Conservation (phyloP, 2,888 invertebrate genomes). For the Drosophila cognata region DNA sequence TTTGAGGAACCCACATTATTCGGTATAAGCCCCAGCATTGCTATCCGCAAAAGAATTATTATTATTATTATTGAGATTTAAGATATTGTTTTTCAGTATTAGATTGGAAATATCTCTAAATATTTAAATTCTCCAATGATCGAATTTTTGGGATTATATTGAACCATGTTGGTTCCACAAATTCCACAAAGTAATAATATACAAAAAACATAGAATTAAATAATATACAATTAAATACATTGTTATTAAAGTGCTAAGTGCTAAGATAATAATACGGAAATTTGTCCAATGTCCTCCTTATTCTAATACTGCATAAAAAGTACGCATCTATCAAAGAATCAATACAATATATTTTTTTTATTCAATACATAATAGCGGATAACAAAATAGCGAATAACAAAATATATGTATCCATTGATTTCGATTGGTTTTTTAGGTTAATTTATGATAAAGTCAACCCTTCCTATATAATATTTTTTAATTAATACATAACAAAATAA, state of each 20-base stretch:
- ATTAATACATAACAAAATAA: slow-evolving; percentile 2
- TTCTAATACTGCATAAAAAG: neutral
- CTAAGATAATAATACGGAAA: neutral
- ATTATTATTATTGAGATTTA: neutral
- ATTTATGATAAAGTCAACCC: neutral
- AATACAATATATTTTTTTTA: neutral
- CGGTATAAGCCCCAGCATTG: neutral
- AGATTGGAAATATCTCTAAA: neutral
- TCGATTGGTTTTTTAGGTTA: neutral
- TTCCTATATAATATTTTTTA: neutral
- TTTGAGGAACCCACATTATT: neutral
- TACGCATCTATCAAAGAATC: neutral
- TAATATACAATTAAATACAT: neutral
- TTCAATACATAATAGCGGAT: neutral
- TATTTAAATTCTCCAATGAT: neutral
- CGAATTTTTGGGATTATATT: neutral
- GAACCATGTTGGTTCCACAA: neutral
- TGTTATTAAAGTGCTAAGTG: neutral
- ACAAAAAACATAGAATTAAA: neutral
- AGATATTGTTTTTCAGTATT: neutral
- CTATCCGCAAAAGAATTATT: neutral
- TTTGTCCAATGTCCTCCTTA: neutral
- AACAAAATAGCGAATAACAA: neutral
- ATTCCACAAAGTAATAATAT: neutral
- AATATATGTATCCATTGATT: neutral